Conservation (phyloP, 2,888 invertebrate species). For the Candidula unifasciata region DNA sequence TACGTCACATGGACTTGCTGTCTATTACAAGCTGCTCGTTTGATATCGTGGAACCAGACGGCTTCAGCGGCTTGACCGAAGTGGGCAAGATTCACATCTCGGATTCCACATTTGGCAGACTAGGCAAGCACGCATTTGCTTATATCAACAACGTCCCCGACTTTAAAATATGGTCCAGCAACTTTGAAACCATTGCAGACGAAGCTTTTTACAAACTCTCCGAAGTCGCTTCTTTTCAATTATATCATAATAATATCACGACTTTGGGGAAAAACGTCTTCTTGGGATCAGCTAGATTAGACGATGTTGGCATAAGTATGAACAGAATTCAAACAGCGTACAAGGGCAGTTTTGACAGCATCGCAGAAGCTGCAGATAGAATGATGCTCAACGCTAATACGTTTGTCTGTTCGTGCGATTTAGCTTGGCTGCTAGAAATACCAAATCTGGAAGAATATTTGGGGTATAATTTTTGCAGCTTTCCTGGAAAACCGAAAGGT, state of each 20-base stretch:
- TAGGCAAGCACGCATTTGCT: slow-evolving; percentile 45
- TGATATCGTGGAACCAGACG: slow-evolving; percentile 49
- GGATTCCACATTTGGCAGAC: slow-evolving; percentile 33
- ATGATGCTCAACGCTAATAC: slow-evolving; percentile 19
- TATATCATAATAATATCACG: slow-evolving; percentile 37
- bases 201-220: slow-evolving; percentile 38
- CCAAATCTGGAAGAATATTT: slow-evolving; percentile 13
- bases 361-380: neutral
- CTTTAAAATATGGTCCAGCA: slow-evolving; percentile 17
- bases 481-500: neutral
- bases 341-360: slow-evolving; percentile 25
- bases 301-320: neutral
- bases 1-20: slow-evolving; percentile 27
- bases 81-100: slow-evolving; percentile 31
- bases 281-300: slow-evolving; percentile 1
- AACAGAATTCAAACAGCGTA: slow-evolving; percentile 23
- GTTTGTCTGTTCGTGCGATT: slow-evolving; percentile 37
- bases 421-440: slow-evolving; percentile 32
- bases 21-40: slow-evolving; percentile 33
- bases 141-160: slow-evolving; percentile 24
- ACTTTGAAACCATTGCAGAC: slow-evolving; percentile 24
- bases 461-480: slow-evolving; percentile 11
- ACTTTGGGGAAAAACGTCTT: slow-evolving; percentile 8
- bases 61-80: slow-evolving; percentile 39
- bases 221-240: slow-evolving; percentile 18